A percentile compares a stretch with the other conserved stretches of the same genome.
phyloP scores from a whole-genome alignment of 2,113 vertebrate species.

The Delphinapterus leucas region DNA sequence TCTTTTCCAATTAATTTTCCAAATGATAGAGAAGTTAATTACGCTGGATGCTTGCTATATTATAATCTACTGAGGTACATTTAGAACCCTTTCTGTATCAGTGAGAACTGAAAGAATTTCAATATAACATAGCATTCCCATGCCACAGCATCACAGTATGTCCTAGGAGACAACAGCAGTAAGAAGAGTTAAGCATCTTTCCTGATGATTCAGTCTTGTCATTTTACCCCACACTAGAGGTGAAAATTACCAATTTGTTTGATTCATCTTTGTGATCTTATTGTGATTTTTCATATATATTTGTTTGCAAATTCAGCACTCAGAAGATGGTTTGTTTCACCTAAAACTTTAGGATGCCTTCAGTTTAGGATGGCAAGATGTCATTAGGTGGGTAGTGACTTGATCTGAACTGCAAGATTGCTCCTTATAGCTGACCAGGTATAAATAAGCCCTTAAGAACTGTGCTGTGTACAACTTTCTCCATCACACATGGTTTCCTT shows the following conservation, averaged over 20 bases:
- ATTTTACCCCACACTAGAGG: background rate
- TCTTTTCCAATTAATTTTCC: slow-evolving; percentile 35
- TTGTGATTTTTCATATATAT: background rate
- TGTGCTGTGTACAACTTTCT: background rate
- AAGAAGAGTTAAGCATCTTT: background rate
- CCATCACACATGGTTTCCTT: background rate
- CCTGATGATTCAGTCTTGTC: background rate
- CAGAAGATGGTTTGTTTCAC: background rate
- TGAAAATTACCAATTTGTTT: background rate
- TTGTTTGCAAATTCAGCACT: background rate
- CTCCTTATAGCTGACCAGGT: background rate
- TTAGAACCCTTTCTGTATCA: background rate
- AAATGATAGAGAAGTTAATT: background rate
- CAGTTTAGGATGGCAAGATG: background rate
- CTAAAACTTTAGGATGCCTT: background rate
- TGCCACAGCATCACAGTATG: background rate
- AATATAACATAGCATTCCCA: background rate
- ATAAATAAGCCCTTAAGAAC: background rate
- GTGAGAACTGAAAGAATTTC: background rate
- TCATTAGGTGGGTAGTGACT: background rate
- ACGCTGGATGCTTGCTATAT: background rate
- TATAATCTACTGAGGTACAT: background rate
- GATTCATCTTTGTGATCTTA: background rate
- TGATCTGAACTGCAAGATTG: background rate
- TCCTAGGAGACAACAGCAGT: background rate